Evolutionary conservation across 1,140 invertebrate species (phyloP), one percentile per base, ranked within the genome.

Genomic region (Apolygus lucorum): DNA sequence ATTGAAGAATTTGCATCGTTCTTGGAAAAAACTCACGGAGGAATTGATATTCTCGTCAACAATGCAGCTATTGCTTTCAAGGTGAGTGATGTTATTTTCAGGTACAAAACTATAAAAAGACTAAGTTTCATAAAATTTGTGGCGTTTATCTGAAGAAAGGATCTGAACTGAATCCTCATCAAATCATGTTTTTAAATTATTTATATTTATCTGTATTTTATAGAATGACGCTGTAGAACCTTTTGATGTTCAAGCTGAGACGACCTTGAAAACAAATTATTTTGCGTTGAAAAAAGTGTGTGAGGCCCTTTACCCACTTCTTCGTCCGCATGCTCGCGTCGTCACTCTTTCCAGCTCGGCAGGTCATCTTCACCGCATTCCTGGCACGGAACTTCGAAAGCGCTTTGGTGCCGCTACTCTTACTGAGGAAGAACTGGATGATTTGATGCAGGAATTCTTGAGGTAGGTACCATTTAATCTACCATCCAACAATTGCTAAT

Each of bases 31-130:
- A 84, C 82, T 24, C 84, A 93, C 78, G 86, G 84, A 14, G 88
- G 90, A 1, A 77, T 95, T 1, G 91, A 95, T 81, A 73, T 94
- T 28, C 78, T 94, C 14, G 83, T 94, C 0, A n/a, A n/a, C n/a
- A n/a, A n/a, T n/a, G n/a, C n/a, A n/a, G n/a, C n/a, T n/a, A n/a
- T n/a, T n/a, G n/a, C 72, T 14, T 75, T 71, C 29, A 69, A 73
- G 27, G 54, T 72, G 17, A 67, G 25, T 26, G 28, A 4, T 66
- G 11, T 24, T 14, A 8, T 11, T 63, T n/a, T n/a, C n/a, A n/a
- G n/a, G n/a, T n/a, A n/a, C n/a, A n/a, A n/a, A n/a, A n/a, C n/a
- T n/a, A n/a, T n/a, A n/a, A n/a, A n/a, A n/a, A n/a, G n/a, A n/a
- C n/a, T n/a, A n/a, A n/a, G n/a, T n/a, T n/a, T n/a, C n/a, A n/a